These are phyloP conservation scores for Nettapus auritus DNA, from an alignment of 2,113 vertebrate species.

Conservation along the genomic window DNA sequence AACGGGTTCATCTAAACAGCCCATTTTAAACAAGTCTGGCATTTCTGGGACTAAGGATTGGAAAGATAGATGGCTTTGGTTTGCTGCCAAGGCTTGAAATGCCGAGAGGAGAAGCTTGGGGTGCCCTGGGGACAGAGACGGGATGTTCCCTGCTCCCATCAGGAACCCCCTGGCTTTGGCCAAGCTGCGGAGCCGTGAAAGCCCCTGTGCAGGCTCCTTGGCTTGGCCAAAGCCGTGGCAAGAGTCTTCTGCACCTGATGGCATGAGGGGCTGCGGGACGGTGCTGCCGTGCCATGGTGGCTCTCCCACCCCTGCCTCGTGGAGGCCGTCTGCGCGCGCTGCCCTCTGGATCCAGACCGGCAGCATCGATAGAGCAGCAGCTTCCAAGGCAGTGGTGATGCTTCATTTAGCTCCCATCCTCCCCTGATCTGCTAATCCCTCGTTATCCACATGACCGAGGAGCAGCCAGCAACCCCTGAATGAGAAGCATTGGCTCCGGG, in stretches of 20 bases:
- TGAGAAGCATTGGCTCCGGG: neutral
- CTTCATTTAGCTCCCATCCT: slow-evolving; percentile 40
- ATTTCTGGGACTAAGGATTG: neutral
- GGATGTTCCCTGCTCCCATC: accelerated
- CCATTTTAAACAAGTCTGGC: slow-evolving; percentile 9
- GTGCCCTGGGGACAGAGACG: neutral
- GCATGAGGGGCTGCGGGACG: neutral
- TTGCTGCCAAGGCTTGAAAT: neutral
- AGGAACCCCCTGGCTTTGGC: neutral
- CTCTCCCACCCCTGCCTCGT: neutral
- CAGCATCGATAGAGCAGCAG: neutral
- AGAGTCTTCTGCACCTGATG: accelerated
- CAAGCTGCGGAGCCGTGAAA: neutral
- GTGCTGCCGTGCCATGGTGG: accelerated
- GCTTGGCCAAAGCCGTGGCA: neutral
- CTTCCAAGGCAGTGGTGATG: neutral
- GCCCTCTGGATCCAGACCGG: neutral
- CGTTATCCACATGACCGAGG: slow-evolving; percentile 29
- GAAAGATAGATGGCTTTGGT: neutral
- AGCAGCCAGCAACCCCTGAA: neutral
- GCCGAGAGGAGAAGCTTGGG: neutral
- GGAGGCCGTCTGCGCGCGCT: neutral
- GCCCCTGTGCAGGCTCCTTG: accelerated
- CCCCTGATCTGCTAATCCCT: slow-evolving; percentile 30
- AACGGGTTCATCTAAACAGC: neutral